Percentiles rank a stretch among this genome's conserved stretches.
phyloP scores from a whole-genome alignment of 2,888 invertebrate species.

The Drosophila algonquin region DNA sequence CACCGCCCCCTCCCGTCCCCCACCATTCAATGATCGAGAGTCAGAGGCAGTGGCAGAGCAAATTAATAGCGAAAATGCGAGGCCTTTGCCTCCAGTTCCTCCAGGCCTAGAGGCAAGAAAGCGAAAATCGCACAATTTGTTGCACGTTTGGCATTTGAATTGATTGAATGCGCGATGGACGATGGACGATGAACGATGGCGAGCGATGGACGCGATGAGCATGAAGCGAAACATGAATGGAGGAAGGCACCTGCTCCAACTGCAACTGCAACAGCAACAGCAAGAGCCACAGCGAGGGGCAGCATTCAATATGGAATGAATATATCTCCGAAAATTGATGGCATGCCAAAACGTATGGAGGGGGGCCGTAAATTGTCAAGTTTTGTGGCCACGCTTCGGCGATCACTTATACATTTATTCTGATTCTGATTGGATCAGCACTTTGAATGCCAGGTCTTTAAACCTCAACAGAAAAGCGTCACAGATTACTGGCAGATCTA shows the following conservation, averaged over 20 bases:
- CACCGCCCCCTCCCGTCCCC: too few relatives aligned
- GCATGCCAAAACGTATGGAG: slow-evolving; percentile 41
- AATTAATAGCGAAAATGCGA: slow-evolving; percentile 61
- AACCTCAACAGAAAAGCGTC: slow-evolving; percentile 31
- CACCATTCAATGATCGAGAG: slow-evolving; percentile 36
- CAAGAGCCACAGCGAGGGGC: not conserved
- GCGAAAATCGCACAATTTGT: slow-evolving; percentile 56
- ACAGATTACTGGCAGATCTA: not conserved
- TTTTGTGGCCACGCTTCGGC: slow-evolving; percentile 27
- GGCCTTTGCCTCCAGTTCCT: slow-evolving; percentile 4
- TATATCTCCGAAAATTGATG: slow-evolving; percentile 63
- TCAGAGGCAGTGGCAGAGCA: slow-evolving; percentile 19
- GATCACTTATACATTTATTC: slow-evolving; percentile 28
- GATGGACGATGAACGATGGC: not conserved
- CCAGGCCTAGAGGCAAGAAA: slow-evolving; percentile 21
- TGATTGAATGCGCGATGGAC: slow-evolving; percentile 66
- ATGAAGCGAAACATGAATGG: slow-evolving; percentile 29
- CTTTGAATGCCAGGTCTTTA: slow-evolving; percentile 17
- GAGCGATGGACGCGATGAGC: slow-evolving; percentile 30
- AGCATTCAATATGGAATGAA: slow-evolving; percentile 61
- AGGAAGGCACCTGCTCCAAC: not conserved
- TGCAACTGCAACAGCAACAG: too few relatives aligned
- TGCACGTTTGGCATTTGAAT: slow-evolving; percentile 66
- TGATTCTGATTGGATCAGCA: slow-evolving; percentile 41
- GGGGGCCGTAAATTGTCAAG: slow-evolving; percentile 64